Evolutionary conservation across 2,888 invertebrate genomes (phyloP), one percentile per base, ranked within the genome.

Genomic region (Pristionchus japonicus): DNA sequence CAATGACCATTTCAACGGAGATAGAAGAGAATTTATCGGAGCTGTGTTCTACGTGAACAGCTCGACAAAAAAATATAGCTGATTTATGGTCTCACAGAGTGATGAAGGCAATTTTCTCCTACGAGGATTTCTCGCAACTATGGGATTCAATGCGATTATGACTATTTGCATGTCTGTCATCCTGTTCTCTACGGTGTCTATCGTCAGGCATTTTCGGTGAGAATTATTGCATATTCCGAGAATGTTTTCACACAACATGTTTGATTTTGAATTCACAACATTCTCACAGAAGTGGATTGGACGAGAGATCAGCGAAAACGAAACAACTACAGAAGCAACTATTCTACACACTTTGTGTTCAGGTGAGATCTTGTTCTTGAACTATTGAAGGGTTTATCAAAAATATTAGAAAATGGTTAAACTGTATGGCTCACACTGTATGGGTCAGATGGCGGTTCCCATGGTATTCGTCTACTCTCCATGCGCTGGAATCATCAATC

Each of bases 91-190:
- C 13, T 17, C 37, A 7, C 34, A 70, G 70, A 70, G 70, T 37
- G 37, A 3, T 20, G 37, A 70, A 17, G 70, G 70, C 34, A 20
- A 11, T 11, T 70, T 70, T 15, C 70, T 27, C 11, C 34, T 70
- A 17, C 70, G 70, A 37, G 70, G 31, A 6, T 34, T 70, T 20
- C 37, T 70, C 17, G 70, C 70, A 3, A 70, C 70, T 1, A 70
- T 37, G 70, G 70, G 70, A 70, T 70, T 70, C 70, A 70, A 70
- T 20, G 11, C 70, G 7, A 70, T 70, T 20, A 70, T 70, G 70
- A 37, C 37, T n/a, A 37, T 37, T 15, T 37, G 70, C 20, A 37
- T 70, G 37, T 3, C 70, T 3, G 37, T 70, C 4, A 70, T 70
- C 37, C 37, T 70, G 27, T 37, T 37, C 37, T 70, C 15, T 37